Base-by-base conservation (phyloP, 1,140 invertebrate genomes). In the Drepana arcuata region DNA sequence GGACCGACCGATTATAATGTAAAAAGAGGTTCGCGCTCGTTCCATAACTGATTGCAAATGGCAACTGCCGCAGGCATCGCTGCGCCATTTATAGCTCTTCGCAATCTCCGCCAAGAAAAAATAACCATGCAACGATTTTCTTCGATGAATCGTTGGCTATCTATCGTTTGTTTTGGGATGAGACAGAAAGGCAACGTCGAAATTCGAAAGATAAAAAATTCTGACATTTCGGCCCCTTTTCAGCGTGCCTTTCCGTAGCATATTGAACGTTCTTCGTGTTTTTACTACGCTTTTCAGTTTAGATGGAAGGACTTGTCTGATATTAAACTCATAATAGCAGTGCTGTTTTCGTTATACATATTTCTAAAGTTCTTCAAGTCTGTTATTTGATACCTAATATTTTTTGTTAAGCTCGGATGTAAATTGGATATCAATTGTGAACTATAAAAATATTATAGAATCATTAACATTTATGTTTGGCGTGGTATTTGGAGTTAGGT, bases 41-140 rank as follows among this genome's bases (percentile, higher is more conserved):
- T 73, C 72, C 72, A 79, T 79, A 79, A 77, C 63, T 62, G 74
- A 73, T 81, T 73, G 74, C 70, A 81, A 81, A 81, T 77, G 72
- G 69, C 69, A 65, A 64, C 60, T 62, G 77, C 77, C 73, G 38
- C 64, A 54, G 71, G 67, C 63, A 41, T 40, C 48, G 45, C 47
- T 47, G 51, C 47, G 57, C 70, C 77, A 66, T 73, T 81, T 81
- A 79, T 68, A 74, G 77, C 62, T 45, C 56, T 55, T 69, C 51
- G 68, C 72, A 78, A 79, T 81, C 74, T 75, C 61, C 50, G 41
- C 61, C 47, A 57, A 52, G 69, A 79, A 81, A 80, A 81, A 81
- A 78, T 72, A 64, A 66, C 48, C 45, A 62, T 59, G 55, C 64
- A 64, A 54, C 54, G 61, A 75, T 69, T 73, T 54, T 75, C 67